phyloP scores from a whole-genome alignment of 2,113 vertebrate genomes.

The Furnarius figulus region DNA sequence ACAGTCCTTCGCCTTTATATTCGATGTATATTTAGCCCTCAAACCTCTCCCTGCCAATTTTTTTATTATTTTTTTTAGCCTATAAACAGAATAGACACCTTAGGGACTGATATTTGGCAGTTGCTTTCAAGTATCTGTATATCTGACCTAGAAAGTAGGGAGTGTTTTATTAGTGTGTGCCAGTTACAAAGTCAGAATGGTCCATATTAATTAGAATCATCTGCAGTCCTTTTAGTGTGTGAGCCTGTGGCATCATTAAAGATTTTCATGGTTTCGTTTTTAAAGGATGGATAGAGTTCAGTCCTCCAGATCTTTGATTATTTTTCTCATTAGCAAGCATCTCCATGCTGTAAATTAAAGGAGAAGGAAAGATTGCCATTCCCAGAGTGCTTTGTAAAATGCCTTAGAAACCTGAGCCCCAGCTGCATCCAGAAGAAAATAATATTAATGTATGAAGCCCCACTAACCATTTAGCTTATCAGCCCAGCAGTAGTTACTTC shows the following conservation, averaged over 20 bases:
- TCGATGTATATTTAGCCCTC: background rate
- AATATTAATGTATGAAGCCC: background rate
- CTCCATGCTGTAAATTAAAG: conserved; percentile 47
- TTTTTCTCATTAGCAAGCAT: conserved; percentile 66
- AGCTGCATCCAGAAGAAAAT: conserved; percentile 37
- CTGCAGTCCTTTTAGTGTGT: conserved; percentile 26
- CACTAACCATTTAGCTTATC: conserved; percentile 22
- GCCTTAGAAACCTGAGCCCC: conserved; percentile 53
- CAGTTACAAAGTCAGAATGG: conserved; percentile 30
- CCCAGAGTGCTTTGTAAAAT: conserved; percentile 43
- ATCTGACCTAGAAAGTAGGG: conserved; percentile 54
- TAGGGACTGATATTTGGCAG: conserved; percentile 41
- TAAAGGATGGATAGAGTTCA: conserved; percentile 37
- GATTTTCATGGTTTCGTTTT: conserved; percentile 51
- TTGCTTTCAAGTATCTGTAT: conserved; percentile 27
- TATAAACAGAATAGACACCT: conserved; percentile 23
- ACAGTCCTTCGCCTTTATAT: background rate
- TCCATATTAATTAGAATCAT: conserved; percentile 66
- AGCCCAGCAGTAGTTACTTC: background rate
- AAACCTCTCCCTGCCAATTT: background rate
- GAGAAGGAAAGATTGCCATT: conserved; percentile 26
- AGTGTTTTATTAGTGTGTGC: background rate
- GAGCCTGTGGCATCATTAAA: conserved; percentile 66
- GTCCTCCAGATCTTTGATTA: conserved; percentile 54
- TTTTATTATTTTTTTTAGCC: background rate